Conservation (phyloP, 2,113 vertebrate genomes). For the Puffinus mauretanicus region DNA sequence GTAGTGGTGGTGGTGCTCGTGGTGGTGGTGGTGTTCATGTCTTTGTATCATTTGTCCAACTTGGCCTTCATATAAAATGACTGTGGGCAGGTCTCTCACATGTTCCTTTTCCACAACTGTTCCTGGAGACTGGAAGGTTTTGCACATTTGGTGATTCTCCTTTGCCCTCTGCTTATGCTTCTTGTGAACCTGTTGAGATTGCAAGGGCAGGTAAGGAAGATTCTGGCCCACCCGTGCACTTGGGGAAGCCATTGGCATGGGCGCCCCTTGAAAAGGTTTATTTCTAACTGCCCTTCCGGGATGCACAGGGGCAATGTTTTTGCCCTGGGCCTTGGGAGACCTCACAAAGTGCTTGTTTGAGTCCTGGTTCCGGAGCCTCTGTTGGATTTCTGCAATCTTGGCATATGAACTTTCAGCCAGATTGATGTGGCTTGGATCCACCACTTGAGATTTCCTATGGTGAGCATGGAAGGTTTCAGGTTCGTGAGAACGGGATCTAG, state of each 20-base stretch:
- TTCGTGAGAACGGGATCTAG: constrained; percentile 93
- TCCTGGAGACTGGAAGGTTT: constrained; percentile 78
- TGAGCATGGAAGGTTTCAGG: constrained; percentile 86
- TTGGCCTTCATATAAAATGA: constrained; percentile 88
- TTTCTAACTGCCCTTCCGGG: constrained; percentile 82
- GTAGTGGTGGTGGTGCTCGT: constrained; percentile 98
- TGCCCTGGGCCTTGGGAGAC: constrained; percentile 88
- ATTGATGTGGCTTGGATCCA: constrained; percentile 73
- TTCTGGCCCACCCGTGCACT: constrained; percentile 73
- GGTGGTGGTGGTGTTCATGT: constrained; percentile 97
- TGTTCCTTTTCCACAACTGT: constrained; percentile 87
- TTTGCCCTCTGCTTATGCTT: constrained; percentile 92
- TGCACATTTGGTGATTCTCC: constrained; percentile 83
- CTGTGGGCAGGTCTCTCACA: constrained; percentile 84
- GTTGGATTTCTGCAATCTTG: constrained; percentile 77
- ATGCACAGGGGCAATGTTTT: constrained; percentile 73
- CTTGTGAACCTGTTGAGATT: constrained; percentile 84
- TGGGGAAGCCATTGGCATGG: constrained; percentile 71
- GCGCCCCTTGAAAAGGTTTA: constrained; percentile 70
- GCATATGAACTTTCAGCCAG: constrained; percentile 70
- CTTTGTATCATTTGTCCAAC: constrained; percentile 92
- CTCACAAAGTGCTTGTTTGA: constrained; percentile 85
- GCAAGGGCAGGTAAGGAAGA: constrained; percentile 81
- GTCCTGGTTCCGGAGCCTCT: constrained; percentile 81
- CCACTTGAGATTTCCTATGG: constrained; percentile 84